Evolutionary conservation across 2,888 invertebrate species (phyloP), one percentile per base, ranked within the genome.

Genomic region (Dolichopus griseipennis): DNA sequence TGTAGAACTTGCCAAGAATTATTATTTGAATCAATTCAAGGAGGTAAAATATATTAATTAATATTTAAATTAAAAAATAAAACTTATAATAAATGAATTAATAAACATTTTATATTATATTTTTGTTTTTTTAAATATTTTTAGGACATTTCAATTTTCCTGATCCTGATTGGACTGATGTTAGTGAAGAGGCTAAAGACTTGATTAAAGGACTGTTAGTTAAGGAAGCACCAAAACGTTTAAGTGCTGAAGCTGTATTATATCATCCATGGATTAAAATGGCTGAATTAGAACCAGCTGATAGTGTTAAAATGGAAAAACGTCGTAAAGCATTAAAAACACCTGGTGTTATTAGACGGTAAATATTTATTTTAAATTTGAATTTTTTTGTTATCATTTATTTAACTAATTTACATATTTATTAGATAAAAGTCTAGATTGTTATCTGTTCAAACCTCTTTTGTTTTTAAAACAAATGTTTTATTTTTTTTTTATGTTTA

Each of bases 181-280:
- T 98, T 73, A 95, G 95, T 66, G 84, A 85, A 67, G 93, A 94
- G 75, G 98, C 97, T 67, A 97, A 96, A 84, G 93, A 96, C 81
- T 87, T 98, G 75, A 97, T 98, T 78, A 85, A 86, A 69, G 89
- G 91, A 77, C 84, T 98, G 79, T 84, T 98, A 77, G 93, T 96
- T 69, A 92, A 95, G 79, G 90, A 94, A 81, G 94, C 96, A 66
- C 88, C 90, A 67, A 87, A 88, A 78, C 88, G 97, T 71, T 87
- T 95, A 73, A 91, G 92, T 76, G 96, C 97, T 71, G 90, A 90
- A 77, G 88, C 90, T 75, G 94, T 95, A 65, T 83, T 93, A 70
- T 83, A 87, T 74, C 93, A 93, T 83, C 87, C 88, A 5, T 94
- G 93, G 93, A 80, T 86, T 73, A 79, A 79, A 71, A 75, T 78